These are phyloP conservation scores for Physocephala rufipes DNA, from an alignment of 2,888 invertebrate genomes.

Conservation along the genomic window DNA sequence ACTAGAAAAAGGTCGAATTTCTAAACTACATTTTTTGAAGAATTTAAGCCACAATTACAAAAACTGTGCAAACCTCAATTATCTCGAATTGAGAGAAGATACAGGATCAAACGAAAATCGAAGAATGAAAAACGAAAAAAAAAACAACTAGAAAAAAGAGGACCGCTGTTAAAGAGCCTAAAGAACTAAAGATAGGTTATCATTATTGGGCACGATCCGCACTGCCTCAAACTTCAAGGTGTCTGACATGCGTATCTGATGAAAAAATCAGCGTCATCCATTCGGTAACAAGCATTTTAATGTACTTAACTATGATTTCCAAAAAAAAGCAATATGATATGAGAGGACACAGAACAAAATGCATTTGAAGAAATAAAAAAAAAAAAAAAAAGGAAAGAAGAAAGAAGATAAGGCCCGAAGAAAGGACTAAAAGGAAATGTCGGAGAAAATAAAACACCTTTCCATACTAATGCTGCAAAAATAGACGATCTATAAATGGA, in stretches of 20 bases:
- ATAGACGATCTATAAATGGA: conserved; percentile 1
- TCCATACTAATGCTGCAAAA: not conserved
- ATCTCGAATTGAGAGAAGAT: no score
- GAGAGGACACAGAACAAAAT: conserved; percentile 22
- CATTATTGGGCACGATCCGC: not conserved
- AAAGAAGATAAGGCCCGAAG: not conserved
- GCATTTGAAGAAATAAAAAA: conserved; percentile 4
- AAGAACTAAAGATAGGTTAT: not conserved
- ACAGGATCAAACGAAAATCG: not conserved
- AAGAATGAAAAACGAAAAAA: not conserved
- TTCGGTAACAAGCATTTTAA: conserved; percentile 44
- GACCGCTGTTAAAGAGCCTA: not conserved
- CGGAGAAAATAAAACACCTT: conserved; percentile 22
- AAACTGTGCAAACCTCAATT: no score
- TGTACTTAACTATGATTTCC: conserved; percentile 58
- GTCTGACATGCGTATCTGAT: conserved; percentile 9
- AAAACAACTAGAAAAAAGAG: not conserved
- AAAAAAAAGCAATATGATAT: conserved; percentile 31
- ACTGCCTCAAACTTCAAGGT: conserved; percentile 22
- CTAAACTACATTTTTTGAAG: no score
- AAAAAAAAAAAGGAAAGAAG: not conserved
- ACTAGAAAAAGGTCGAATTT: no score
- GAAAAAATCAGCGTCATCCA: conserved; percentile 14
- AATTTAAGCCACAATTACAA: no score
- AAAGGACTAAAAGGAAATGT: conserved; percentile 7